phyloP scores from a whole-genome alignment of 37 sponge, comb jelly and placozoan species.

The Spongia lamella region DNA sequence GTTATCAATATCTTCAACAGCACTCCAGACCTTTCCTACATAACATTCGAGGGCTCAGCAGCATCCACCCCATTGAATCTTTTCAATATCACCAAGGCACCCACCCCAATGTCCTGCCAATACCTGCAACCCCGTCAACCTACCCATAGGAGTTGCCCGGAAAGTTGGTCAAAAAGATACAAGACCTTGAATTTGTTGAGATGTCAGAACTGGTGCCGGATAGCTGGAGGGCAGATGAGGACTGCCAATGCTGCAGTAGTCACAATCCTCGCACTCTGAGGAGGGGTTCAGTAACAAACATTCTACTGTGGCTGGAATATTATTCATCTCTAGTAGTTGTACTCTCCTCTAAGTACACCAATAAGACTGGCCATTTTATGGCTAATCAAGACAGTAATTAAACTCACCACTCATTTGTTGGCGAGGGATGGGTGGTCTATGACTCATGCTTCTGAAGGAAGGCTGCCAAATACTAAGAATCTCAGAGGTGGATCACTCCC shows the following conservation, averaged over 20 bases:
- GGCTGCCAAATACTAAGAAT: too few species aligned
- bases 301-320: background rate
- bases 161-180: conserved; percentile 5
- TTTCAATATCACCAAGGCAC: too few species aligned
- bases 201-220: conserved; percentile 36
- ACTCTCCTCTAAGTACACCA: background rate
- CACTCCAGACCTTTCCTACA: too few species aligned
- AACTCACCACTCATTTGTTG: background rate
- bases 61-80: too few species aligned
- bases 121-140: too few species aligned
- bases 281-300: background rate
- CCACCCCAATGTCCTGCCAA: too few species aligned
- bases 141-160: too few species aligned
- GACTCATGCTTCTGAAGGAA: background rate
- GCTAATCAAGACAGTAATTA: background rate
- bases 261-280: background rate
- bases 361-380: background rate
- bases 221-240: conserved; percentile 13
- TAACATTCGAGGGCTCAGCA: too few species aligned
- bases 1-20: too few species aligned
- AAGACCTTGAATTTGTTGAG: conserved; percentile 22
- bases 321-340: background rate
- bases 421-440: background rate
- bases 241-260: background rate
- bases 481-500: background rate